Base-by-base conservation (phyloP, 2,888 invertebrate genomes). In the Glomeris marginata region DNA sequence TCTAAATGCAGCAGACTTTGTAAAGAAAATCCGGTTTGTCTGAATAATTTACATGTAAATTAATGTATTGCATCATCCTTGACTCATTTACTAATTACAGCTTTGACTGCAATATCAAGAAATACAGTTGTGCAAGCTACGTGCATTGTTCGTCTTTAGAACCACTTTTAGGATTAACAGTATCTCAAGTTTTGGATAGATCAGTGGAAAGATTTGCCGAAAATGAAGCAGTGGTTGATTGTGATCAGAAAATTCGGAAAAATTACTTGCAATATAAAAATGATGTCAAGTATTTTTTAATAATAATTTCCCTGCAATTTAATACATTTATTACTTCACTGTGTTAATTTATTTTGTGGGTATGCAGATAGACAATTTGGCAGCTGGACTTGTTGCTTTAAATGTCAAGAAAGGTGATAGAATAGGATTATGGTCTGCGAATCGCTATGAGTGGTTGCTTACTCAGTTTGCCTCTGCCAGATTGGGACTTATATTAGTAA, bases 371-470 rank as follows among this genome's bases (percentile, higher is more conserved):
- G 79, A 84, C 61, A 70, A 69, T 48, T 61, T 86, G 2, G 85
- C 84, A 0, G 78, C 80, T 1, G 82, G 83, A 1, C 69, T 88
- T 1, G 58, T 73, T n/a, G 72, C 74, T 38, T 59, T 84, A 22
- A 86, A 85, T 0, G 60, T 87, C 16, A 63, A 74, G 48, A 72
- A 67, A 22, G 84, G 84, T 0, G 87, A 90, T 61, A 68, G 80
- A 8, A 62, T 90, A 2, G 87, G 81, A 0, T 69, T 90, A 18
- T 86, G 83, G 81, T 77, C 80, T 0, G 83, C 85, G 1, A 90
- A 86, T 66, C 69, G 72, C 35, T 63, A 75, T 41, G 80, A 85
- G 61, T 90, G 87, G 87, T 74, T 80, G 52, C 58, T 84, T 0
- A 68, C 76, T 0, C 76, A 80, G 63, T 68, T 81, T 62, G 85